These are phyloP conservation scores for Macaca fascicularis DNA, from an alignment of 2,113 vertebrate species.

Conservation along the genomic window T2T-MFA8v1.1 NC_088390.1:64936001-64936500, in stretches of 20 bases:
- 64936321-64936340: background rate
- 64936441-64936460: background rate
- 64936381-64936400: background rate
- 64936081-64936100: background rate
- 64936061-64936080: background rate
- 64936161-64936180: background rate
- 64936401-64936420: background rate
- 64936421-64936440: background rate
- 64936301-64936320: background rate
- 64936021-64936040: background rate
- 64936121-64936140: background rate
- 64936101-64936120: background rate
- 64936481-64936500: rapidly evolving
- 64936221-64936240: background rate
- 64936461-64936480: background rate
- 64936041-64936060: background rate
- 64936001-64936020: background rate
- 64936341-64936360: background rate
- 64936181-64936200: background rate
- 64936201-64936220: background rate
- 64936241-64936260: background rate
- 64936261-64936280: background rate
- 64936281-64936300: background rate
- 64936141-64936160: background rate
- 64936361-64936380: background rate